These are phyloP conservation scores for Paracanthobrama guichenoti DNA, from an alignment of 2,113 vertebrate genomes.

Conservation along the genomic window DNA sequence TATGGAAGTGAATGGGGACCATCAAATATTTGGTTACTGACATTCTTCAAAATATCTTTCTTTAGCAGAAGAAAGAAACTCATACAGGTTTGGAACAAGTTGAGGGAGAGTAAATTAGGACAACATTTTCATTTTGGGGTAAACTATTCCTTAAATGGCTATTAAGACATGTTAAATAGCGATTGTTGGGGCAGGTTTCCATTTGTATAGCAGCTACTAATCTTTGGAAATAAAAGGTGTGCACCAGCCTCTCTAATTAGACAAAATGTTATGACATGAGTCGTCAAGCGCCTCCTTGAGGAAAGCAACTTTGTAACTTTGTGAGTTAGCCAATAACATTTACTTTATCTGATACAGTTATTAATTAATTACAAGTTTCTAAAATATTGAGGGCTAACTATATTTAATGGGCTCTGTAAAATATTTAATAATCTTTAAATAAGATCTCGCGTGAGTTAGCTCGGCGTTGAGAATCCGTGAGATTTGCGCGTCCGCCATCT, in stretches of 20 bases:
- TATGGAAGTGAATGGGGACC: too few relatives aligned
- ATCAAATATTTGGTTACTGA: too few relatives aligned
- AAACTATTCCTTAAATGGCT: neutral
- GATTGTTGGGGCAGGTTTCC: neutral
- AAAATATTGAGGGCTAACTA: neutral
- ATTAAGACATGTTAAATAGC: neutral
- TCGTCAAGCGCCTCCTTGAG: neutral
- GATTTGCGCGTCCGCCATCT: slow-evolving; percentile 56
- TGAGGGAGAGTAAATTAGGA: too few relatives aligned
- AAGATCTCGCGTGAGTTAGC: slow-evolving; percentile 22
- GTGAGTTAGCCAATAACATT: neutral
- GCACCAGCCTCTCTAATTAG: neutral
- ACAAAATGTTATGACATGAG: neutral
- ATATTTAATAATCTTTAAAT: neutral
- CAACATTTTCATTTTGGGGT: too few relatives aligned
- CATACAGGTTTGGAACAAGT: too few relatives aligned
- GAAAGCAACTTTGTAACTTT: neutral
- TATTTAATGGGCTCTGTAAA: neutral
- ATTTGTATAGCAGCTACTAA: neutral
- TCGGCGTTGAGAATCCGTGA: neutral
- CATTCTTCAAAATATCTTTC: too few relatives aligned
- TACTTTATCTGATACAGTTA: neutral
- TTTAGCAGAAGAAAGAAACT: too few relatives aligned
- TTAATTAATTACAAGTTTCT: neutral
- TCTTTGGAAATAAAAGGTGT: neutral